Conservation (phyloP, 1,140 invertebrate genomes). For the Episyrphus balteatus region DNA sequence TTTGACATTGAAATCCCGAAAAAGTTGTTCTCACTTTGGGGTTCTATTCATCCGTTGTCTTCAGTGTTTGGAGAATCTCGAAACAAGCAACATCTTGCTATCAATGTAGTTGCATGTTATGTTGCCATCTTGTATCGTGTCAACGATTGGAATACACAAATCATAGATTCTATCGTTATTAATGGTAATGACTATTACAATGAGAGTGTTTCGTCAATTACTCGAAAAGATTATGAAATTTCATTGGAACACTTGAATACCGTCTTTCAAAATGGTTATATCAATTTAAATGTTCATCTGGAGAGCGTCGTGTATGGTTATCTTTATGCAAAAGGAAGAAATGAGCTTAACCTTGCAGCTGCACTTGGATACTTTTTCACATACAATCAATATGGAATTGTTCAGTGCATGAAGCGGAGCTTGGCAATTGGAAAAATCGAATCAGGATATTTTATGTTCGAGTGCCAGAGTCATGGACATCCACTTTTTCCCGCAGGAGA, state of each 20-base stretch:
- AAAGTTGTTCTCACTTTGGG: constrained; percentile 47
- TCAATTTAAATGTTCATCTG: constrained; percentile 43
- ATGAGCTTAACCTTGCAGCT: constrained; percentile 47
- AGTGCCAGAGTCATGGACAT: constrained; percentile 45
- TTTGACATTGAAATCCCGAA: constrained; percentile 51
- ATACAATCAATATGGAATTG: constrained; percentile 40
- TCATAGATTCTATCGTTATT: constrained; percentile 47
- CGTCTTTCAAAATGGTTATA: constrained; percentile 41
- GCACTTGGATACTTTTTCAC: constrained; percentile 48
- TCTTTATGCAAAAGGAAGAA: constrained; percentile 42
- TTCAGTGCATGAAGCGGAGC: constrained; percentile 41
- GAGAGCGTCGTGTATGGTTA: constrained; percentile 46
- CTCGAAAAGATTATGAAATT: constrained; percentile 41
- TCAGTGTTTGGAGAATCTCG: constrained; percentile 36
- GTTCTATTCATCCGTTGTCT: constrained; percentile 43
- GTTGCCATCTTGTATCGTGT: constrained; percentile 45
- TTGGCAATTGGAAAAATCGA: constrained; percentile 45
- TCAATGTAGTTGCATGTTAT: constrained; percentile 42
- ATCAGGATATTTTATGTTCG: constrained; percentile 50
- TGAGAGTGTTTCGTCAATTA: constrained; percentile 39
- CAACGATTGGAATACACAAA: constrained; percentile 45
- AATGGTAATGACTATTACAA: constrained; percentile 43
- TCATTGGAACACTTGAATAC: constrained; percentile 40
- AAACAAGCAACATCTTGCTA: constrained; percentile 45
- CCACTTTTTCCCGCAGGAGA: constrained; percentile 45